Conservation (phyloP, 2,113 vertebrate genomes). For the Cheilinus undulatus region DNA sequence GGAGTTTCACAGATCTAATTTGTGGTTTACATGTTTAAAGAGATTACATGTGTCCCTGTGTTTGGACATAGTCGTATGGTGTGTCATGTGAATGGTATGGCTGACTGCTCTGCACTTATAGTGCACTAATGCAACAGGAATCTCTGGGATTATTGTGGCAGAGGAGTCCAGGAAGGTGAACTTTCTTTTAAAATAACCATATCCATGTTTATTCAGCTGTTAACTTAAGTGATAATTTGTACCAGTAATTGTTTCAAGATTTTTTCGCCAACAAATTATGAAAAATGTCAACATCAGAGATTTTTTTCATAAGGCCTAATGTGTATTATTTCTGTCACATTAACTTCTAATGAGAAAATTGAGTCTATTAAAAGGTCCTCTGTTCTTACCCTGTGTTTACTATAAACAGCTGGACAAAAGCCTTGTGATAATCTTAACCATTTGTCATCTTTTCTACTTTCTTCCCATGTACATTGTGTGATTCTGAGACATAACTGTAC, state of each 20-base stretch:
- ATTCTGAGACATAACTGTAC: neutral
- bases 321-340: neutral
- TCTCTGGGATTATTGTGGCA: constrained; percentile 51
- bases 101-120: constrained; percentile 3
- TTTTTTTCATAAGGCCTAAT: too few relatives aligned
- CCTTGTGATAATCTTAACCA: neutral
- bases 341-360: neutral
- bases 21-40: constrained; percentile 38
- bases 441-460: neutral
- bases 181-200: constrained; percentile 8
- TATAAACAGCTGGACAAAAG: neutral
- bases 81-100: constrained; percentile 9
- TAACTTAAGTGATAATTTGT: constrained; percentile 12
- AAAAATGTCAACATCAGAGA: too few relatives aligned
- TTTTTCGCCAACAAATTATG: neutral
- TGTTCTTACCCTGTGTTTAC: neutral
- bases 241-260: neutral
- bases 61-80: neutral
- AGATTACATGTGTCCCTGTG: constrained; percentile 11
- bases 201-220: constrained; percentile 15
- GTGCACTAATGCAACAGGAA: constrained; percentile 43
- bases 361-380: neutral
- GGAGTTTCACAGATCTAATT: neutral
- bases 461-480: neutral
- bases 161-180: neutral